phyloP scores from a whole-genome alignment of 2,797 vertebrate species.

The Galago senegalensis region DNA sequence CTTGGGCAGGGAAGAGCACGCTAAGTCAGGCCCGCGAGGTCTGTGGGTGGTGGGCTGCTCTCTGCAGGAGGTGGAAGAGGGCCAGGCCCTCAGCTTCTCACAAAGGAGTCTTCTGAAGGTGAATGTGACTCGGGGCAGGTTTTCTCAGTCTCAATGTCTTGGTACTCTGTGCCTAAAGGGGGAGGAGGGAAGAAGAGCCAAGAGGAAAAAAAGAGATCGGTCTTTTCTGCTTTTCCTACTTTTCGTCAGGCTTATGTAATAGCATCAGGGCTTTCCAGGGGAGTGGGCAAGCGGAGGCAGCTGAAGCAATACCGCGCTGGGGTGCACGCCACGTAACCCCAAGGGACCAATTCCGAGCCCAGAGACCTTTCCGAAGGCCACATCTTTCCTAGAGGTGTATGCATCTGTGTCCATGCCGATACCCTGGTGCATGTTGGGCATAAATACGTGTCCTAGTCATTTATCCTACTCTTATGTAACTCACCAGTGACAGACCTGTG shows the following conservation, averaged over 20 bases:
- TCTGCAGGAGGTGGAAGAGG: conserved; percentile 66
- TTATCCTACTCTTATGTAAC: neutral
- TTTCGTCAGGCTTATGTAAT: neutral
- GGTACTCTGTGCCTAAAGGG: conserved; percentile 78
- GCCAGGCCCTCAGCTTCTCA: conserved; percentile 80
- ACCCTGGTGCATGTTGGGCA: neutral
- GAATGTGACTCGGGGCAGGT: conserved; percentile 78
- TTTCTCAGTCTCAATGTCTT: conserved; percentile 78
- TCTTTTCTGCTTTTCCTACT: conserved; percentile 74
- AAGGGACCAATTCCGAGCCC: neutral
- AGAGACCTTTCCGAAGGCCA: neutral
- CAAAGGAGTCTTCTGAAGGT: conserved; percentile 84
- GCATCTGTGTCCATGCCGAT: neutral
- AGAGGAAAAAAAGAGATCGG: conserved; percentile 82
- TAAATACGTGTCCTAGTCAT: neutral
- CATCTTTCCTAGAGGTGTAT: neutral
- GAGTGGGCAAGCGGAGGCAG: neutral
- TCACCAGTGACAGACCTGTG: neutral
- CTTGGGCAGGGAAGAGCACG: neutral
- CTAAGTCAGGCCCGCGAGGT: conserved; percentile 68
- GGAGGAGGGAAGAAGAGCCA: conserved; percentile 76
- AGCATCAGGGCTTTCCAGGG: neutral
- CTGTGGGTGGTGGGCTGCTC: conserved; percentile 55
- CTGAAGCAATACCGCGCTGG: neutral
- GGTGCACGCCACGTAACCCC: neutral